phyloP scores from a whole-genome alignment of 1,140 invertebrate species.

The Thaumatotibia leucotreta region DNA sequence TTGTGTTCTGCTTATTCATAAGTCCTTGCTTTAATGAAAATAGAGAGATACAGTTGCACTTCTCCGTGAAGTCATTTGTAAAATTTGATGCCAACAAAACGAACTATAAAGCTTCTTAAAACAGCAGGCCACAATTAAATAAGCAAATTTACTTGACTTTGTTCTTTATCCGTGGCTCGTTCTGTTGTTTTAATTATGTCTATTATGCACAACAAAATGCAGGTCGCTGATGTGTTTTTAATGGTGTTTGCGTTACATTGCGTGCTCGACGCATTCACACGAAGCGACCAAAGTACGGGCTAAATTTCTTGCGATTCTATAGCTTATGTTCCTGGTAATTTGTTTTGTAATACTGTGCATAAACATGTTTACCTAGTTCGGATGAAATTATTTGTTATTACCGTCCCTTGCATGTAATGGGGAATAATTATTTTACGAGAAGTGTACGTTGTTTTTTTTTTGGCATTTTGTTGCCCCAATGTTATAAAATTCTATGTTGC shows the following conservation, averaged over 20 bases:
- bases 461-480: too few species aligned
- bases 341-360: background rate
- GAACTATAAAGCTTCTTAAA: background rate
- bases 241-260: slow-evolving; percentile 7
- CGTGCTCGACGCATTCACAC: background rate
- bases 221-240: slow-evolving; percentile 10
- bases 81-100: background rate
- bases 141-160: background rate
- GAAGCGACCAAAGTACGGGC: background rate
- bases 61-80: too few species aligned
- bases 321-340: background rate
- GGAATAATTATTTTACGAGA: background rate
- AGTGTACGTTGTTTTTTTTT: too few species aligned
- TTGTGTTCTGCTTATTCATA: background rate
- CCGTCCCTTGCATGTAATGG: background rate
- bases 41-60: too few species aligned
- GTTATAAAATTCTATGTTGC: too few species aligned
- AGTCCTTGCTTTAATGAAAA: background rate
- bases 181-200: background rate
- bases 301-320: background rate
- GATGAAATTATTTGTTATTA: background rate
- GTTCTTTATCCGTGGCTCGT: background rate
- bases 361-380: background rate
- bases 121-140: background rate
- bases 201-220: slow-evolving; percentile 9